Evolutionary conservation across 2,113 vertebrate species (phyloP).

Genomic region (Aegithalos caudatus): DNA sequence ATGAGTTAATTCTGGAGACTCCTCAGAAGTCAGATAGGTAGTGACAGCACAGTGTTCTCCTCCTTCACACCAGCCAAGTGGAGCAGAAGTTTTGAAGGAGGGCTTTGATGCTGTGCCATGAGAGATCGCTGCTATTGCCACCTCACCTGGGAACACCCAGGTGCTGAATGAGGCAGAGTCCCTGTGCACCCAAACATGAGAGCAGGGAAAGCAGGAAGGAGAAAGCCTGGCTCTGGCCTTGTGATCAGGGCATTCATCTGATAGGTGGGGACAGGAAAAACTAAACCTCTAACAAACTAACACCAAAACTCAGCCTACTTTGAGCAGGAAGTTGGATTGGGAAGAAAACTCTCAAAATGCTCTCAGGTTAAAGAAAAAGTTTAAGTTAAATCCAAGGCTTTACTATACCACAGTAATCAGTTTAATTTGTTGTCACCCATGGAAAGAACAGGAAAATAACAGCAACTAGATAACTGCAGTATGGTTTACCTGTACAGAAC

Average conservation of each 20-base stretch:
- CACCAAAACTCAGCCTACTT: background rate
- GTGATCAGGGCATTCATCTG: background rate
- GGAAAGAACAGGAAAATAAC: background rate
- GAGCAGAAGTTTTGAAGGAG: background rate
- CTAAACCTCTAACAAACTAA: background rate
- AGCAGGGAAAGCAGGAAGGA: background rate
- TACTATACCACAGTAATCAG: background rate
- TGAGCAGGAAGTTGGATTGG: background rate
- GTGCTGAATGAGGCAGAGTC: background rate
- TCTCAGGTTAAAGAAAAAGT: background rate
- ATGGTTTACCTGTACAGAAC: background rate
- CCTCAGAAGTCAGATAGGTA: background rate
- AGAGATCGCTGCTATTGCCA: background rate
- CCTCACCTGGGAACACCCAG: background rate
- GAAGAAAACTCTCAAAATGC: background rate
- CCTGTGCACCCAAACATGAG: background rate
- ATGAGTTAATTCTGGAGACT: background rate
- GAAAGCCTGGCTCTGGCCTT: background rate
- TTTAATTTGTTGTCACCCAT: background rate
- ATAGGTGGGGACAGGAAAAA: background rate
- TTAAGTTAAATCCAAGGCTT: background rate
- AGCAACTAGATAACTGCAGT: background rate
- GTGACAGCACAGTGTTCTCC: background rate
- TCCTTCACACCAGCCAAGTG: background rate
- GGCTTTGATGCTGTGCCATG: background rate